These are phyloP conservation scores for Larimichthys polyactis DNA, from an alignment of 2,113 vertebrate species.

Conservation along the genomic window DNA sequence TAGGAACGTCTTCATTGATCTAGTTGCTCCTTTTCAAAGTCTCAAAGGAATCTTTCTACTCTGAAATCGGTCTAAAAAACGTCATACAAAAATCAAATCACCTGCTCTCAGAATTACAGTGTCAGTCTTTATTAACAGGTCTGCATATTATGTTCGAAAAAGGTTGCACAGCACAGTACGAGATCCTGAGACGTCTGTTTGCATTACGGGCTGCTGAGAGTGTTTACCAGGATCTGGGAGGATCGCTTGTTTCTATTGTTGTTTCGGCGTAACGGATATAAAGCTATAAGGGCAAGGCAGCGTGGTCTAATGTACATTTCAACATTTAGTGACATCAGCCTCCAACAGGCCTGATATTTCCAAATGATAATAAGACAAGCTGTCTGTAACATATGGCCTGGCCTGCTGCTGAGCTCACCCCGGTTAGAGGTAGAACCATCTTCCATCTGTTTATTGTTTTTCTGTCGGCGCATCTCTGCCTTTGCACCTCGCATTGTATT, in stretches of 20 bases:
- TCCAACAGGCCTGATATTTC: background rate
- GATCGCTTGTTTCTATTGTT: background rate
- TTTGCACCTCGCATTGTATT: background rate
- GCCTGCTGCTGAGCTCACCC: background rate
- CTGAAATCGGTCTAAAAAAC: too few species aligned
- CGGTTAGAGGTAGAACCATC: background rate
- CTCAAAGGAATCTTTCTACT: too few species aligned
- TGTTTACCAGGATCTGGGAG: background rate
- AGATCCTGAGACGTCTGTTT: background rate
- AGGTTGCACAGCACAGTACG: background rate
- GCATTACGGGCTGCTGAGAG: background rate
- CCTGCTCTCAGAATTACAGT: background rate
- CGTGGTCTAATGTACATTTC: background rate
- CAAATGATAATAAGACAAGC: background rate
- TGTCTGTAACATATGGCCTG: conserved; percentile 23
- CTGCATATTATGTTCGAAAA: background rate
- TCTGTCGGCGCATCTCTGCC: background rate
- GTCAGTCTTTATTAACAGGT: background rate
- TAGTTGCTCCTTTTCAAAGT: too few species aligned
- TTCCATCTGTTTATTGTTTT: background rate
- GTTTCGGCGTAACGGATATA: background rate
- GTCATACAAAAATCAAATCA: background rate
- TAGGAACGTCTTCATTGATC: too few species aligned
- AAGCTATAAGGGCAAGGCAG: background rate
- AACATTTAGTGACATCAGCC: background rate